Percentiles rank a stretch among this genome's conserved stretches.
Evolutionary conservation across 1,140 invertebrate genomes (phyloP).

Genomic region (Rhagoletis pomonella): DNA sequence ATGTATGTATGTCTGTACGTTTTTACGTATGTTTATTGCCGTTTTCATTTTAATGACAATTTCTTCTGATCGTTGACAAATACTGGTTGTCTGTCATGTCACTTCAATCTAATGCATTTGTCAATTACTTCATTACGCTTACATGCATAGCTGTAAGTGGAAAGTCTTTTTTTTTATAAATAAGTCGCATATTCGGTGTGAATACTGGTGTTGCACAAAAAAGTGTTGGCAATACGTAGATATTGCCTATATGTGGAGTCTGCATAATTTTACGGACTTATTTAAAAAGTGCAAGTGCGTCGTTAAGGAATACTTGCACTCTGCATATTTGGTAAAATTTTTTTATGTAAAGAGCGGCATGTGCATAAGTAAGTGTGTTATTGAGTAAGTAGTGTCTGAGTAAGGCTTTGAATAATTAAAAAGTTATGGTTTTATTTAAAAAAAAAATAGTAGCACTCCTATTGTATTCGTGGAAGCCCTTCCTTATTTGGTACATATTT

Average conservation of each 20-base stretch:
- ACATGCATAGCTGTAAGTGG: not conserved
- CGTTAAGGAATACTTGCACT: conserved; percentile 27
- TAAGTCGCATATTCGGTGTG: conserved; percentile 6
- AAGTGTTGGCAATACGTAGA: not conserved
- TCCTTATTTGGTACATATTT: too few relatives aligned
- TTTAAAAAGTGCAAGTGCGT: not conserved
- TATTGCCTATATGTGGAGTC: not conserved
- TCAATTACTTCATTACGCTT: conserved; percentile 49
- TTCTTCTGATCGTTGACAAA: conserved; percentile 36
- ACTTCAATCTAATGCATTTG: conserved; percentile 45
- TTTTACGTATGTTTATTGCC: not conserved
- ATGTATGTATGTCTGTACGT: not conserved
- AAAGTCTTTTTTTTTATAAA: not conserved
- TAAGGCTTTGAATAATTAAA: not conserved
- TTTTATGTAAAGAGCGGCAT: not conserved
- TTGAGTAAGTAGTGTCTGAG: not conserved
- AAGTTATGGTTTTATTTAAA: not conserved
- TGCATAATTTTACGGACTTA: conserved; percentile 43
- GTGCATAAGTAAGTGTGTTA: not conserved
- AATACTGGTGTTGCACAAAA: conserved; percentile 17
- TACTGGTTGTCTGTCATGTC: conserved; percentile 50
- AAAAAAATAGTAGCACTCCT: too few relatives aligned
- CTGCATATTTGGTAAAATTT: not conserved
- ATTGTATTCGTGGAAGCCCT: too few relatives aligned
- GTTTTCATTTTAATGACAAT: conserved; percentile 48